Evolutionary conservation across 2,797 vertebrate species (phyloP).

Genomic region (Eurystomus glaucurus): DNA sequence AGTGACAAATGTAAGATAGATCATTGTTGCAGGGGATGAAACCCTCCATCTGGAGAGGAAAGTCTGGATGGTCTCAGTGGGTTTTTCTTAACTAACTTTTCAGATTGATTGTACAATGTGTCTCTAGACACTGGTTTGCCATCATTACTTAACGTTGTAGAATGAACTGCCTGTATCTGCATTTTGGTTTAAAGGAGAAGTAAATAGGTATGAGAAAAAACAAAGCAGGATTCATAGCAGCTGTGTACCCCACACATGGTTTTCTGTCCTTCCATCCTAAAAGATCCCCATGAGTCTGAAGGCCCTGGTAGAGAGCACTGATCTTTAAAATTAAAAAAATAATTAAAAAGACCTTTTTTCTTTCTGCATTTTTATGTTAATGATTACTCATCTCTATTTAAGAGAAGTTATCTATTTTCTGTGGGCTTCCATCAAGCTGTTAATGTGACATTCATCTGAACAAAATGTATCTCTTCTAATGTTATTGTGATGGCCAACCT

Average conservation of each 20-base stretch:
- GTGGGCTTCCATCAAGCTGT: not conserved
- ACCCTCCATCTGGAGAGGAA: not conserved
- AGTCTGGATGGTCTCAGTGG: not conserved
- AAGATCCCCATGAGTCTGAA: not conserved
- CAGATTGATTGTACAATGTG: not conserved
- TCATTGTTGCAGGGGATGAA: not conserved
- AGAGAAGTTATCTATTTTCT: not conserved
- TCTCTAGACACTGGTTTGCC: not conserved
- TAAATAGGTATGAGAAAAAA: not conserved
- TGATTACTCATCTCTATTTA: not conserved
- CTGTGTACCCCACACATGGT: not conserved
- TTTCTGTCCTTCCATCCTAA: not conserved
- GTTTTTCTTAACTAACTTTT: not conserved
- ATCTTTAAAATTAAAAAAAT: not conserved
- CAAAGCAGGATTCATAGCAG: not conserved
- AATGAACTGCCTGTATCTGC: not conserved
- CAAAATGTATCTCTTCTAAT: not conserved
- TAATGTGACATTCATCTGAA: conserved; percentile 14
- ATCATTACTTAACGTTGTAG: not conserved
- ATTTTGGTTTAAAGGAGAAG: not conserved
- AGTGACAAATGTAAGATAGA: not conserved
- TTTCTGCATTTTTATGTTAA: not conserved
- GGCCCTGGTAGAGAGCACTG: not conserved
- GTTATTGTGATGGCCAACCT: not conserved
- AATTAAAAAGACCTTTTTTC: not conserved